A percentile compares a stretch with the other conserved stretches of the same genome.
These are phyloP conservation scores for Etheostoma perlongum DNA, from an alignment of 2,797 vertebrate species.

Conservation along the genomic window DNA sequence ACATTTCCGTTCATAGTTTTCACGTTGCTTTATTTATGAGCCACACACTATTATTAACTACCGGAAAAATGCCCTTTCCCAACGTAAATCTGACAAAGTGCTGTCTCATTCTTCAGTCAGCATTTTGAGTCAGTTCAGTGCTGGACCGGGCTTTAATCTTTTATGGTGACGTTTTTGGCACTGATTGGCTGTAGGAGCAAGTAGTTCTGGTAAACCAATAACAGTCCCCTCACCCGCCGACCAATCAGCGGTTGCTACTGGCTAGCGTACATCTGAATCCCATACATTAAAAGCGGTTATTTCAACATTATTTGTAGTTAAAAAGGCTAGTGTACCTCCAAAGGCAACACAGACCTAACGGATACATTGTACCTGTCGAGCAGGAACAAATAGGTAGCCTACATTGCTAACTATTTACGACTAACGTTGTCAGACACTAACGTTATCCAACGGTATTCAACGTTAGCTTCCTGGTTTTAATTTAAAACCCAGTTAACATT, in stretches of 20 bases:
- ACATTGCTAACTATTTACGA: too few species aligned
- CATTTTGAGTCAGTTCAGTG: not conserved
- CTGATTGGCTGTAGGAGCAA: slow-evolving; percentile 25
- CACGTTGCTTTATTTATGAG: too few species aligned
- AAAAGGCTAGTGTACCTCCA: fast-evolving
- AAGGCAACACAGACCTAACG: not conserved
- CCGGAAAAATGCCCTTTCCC: too few species aligned
- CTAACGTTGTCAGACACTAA: too few species aligned
- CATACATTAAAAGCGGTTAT: fast-evolving
- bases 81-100: not conserved
- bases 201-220: slow-evolving; percentile 1
- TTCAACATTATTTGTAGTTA: not conserved
- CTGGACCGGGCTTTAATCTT: fast-evolving
- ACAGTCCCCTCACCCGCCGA: not conserved
- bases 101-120: slow-evolving; percentile 23
- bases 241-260: too few species aligned
- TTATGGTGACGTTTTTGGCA: fast-evolving
- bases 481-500: not conserved
- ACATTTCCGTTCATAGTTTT: too few species aligned
- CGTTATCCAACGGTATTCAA: not conserved
- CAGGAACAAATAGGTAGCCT: not conserved
- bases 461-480: not conserved
- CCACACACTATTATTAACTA: not conserved
- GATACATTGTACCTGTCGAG: fast-evolving
- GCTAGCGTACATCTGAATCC: too few species aligned